These are phyloP conservation scores for Physocephala rufipes DNA, from an alignment of 2,888 invertebrate genomes.

Conservation along the genomic window DNA sequence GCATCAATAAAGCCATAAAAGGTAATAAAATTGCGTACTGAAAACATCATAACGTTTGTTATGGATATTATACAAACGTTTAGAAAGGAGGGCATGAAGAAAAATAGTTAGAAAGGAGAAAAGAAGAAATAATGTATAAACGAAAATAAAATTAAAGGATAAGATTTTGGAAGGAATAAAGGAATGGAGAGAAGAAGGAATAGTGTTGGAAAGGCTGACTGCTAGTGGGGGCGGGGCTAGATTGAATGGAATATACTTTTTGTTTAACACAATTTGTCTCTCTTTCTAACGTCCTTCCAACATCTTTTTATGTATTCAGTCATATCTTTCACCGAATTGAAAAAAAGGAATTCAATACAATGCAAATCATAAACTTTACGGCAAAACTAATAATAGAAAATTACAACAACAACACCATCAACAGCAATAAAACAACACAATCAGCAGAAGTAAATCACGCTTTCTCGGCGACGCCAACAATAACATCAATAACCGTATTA, in stretches of 20 bases:
- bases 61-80: no score
- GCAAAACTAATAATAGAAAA: background rate
- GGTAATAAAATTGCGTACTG: constrained; percentile 9
- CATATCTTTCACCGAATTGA: no score
- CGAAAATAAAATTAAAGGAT: no score
- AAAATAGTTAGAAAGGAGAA: background rate
- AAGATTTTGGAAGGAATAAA: background rate
- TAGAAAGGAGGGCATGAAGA: background rate
- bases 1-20: background rate
- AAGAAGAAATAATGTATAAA: background rate
- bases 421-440: constrained; percentile 8
- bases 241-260: no score
- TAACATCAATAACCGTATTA: constrained; percentile 13
- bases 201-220: background rate
- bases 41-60: constrained; percentile 9
- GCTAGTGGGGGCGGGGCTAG: background rate
- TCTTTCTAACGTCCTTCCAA: no score
- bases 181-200: background rate
- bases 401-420: constrained; percentile 22
- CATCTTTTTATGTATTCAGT: no score
- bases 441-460: constrained; percentile 4
- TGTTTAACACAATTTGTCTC: no score
- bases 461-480: background rate
- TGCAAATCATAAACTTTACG: background rate
- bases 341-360: background rate